These are phyloP conservation scores for Tenthredo scrophulariae DNA, from an alignment of 2,888 invertebrate genomes.

Conservation along the genomic window DNA sequence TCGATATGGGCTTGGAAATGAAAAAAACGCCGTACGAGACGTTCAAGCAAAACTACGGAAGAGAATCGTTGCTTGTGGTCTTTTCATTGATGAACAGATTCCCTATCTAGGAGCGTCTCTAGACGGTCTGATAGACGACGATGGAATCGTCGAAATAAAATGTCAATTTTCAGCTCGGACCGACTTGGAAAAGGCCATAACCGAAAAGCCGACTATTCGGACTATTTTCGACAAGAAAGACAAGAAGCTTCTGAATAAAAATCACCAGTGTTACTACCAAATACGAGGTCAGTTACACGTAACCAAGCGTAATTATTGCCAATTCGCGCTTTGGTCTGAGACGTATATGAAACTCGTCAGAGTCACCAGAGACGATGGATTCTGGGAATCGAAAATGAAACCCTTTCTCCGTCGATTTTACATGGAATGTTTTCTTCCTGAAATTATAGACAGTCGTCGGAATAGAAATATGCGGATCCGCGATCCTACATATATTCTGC, in stretches of 20 bases:
- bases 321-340: constrained; percentile 50
- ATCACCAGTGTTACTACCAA: constrained; percentile 54
- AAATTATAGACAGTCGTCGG: no score
- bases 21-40: neutral
- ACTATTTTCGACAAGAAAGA: constrained; percentile 47
- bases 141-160: constrained; percentile 33
- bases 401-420: no score
- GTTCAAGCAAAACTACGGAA: neutral
- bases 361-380: constrained; percentile 5
- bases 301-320: constrained; percentile 48
- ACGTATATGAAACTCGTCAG: constrained; percentile 26
- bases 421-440: no score
- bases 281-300: constrained; percentile 57
- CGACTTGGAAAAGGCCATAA: constrained; percentile 39
- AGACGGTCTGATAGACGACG: constrained; percentile 4
- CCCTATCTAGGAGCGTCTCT: constrained; percentile 5
- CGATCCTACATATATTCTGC: no score
- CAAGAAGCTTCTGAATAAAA: constrained; percentile 38
- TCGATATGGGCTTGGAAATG: neutral
- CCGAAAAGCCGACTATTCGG: neutral
- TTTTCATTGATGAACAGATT: neutral
- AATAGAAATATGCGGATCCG: no score
- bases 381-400: no score
- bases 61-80: no score
- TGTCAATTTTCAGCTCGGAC: constrained; percentile 1